These are phyloP conservation scores for Teleiodes luculella DNA, from an alignment of 2,888 invertebrate species.

Conservation along the genomic window DNA sequence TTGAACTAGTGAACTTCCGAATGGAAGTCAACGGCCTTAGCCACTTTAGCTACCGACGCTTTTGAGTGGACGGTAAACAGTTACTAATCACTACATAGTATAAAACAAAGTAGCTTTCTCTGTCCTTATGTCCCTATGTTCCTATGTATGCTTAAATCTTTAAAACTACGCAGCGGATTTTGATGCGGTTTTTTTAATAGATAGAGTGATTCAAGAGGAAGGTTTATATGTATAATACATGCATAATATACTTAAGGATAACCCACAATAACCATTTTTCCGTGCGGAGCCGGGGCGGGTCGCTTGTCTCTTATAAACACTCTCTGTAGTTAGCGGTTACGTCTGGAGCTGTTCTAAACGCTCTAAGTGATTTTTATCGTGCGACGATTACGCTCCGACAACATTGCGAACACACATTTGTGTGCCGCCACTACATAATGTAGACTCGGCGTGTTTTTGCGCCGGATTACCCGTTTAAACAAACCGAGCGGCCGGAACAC, in stretches of 20 bases:
- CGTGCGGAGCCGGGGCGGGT: too few species aligned
- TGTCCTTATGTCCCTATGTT: too few species aligned
- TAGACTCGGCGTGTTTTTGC: conserved; percentile 60
- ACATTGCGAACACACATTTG: conserved; percentile 62
- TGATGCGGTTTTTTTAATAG: too few species aligned
- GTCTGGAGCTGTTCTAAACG: conserved; percentile 48
- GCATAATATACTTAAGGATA: too few species aligned
- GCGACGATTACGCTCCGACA: conserved; percentile 59
- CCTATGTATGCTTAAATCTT: too few species aligned
- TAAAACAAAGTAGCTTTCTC: conserved; percentile 6
- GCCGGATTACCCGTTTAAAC: conserved; percentile 72
- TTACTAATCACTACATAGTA: conserved; percentile 19
- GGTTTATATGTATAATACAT: too few species aligned
- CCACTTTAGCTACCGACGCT: too few species aligned
- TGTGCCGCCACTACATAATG: conserved; percentile 57
- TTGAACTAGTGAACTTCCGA: too few species aligned
- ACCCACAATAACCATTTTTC: too few species aligned
- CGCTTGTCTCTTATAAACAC: conserved; percentile 40
- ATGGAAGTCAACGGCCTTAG: too few species aligned
- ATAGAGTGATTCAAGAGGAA: too few species aligned
- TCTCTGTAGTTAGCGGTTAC: conserved; percentile 49
- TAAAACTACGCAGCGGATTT: too few species aligned
- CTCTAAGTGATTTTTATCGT: conserved; percentile 71
- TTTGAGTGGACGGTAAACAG: conserved; percentile 5
- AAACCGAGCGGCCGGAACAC: conserved; percentile 67